Conservation (phyloP, 2,797 vertebrate genomes). For the Thaleichthys pacificus region DNA sequence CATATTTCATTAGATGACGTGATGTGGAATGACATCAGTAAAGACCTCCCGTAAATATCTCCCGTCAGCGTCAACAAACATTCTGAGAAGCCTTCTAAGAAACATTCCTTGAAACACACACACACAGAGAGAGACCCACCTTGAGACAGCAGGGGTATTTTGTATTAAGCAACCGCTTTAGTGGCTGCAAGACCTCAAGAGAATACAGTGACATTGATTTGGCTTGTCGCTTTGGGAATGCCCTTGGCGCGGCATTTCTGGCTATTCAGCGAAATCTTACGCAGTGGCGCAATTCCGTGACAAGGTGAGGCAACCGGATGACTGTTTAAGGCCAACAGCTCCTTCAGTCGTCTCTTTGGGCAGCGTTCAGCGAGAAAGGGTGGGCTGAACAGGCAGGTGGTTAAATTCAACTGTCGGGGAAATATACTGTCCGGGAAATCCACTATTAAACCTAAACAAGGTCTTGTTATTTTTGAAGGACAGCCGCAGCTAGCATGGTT, state of each 20-base stretch:
- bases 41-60: conserved; percentile 32
- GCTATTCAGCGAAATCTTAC: conserved; percentile 44
- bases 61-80: conserved; percentile 14
- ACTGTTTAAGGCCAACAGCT: background rate
- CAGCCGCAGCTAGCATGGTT: no score
- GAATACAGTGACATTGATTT: conserved; percentile 59
- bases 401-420: background rate
- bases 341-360: no score
- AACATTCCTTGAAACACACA: conserved; percentile 42
- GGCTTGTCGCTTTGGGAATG: conserved; percentile 45
- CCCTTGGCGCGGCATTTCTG: conserved; percentile 44
- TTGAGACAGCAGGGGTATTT: conserved; percentile 43
- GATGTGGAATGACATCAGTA: conserved; percentile 43
- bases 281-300: conserved; percentile 29
- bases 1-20: conserved; percentile 15
- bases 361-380: background rate
- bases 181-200: conserved; percentile 26
- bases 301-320: conserved; percentile 25
- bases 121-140: conserved; percentile 42
- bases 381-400: background rate
- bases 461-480: no score
- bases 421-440: background rate
- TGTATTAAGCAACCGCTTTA: conserved; percentile 47
- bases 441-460: background rate
- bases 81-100: no score